phyloP scores from a whole-genome alignment of 2,797 vertebrate genomes.

The Pipistrellus pipistrellus region DNA sequence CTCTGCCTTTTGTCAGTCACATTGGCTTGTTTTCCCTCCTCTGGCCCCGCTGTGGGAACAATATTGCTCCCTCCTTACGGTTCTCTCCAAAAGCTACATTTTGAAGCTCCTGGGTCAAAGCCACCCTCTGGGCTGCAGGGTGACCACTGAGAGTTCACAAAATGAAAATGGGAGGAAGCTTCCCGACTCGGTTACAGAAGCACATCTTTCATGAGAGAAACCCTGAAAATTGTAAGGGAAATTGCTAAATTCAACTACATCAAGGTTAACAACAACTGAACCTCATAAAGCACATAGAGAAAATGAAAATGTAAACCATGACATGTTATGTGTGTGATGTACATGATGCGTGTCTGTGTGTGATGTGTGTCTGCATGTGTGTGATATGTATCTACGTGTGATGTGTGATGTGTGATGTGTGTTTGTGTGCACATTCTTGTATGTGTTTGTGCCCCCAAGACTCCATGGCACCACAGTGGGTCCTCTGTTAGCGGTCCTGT shows the following conservation, averaged over 20 bases:
- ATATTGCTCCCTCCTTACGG: background rate
- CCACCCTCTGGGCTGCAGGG: background rate
- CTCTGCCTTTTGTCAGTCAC: background rate
- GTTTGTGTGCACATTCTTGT: background rate
- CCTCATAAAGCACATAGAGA: background rate
- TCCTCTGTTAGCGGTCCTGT: rapidly evolving
- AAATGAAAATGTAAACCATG: background rate
- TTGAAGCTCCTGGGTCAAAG: background rate
- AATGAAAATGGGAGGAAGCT: background rate
- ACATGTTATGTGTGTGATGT: too few relatives aligned
- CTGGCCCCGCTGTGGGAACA: background rate
- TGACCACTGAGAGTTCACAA: too few relatives aligned
- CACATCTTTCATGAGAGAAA: background rate
- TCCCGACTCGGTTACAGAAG: background rate
- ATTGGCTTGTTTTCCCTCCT: background rate
- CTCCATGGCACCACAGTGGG: rapidly evolving
- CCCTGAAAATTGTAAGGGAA: background rate
- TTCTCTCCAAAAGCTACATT: background rate
- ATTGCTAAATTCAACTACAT: too few relatives aligned
- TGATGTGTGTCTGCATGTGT: background rate
- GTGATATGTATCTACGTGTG: too few relatives aligned
- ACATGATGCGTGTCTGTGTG: too few relatives aligned
- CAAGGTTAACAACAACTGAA: background rate
- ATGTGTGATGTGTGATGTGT: background rate
- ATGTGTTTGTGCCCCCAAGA: too few relatives aligned